Evolutionary conservation across 2,888 invertebrate species (phyloP).

Genomic region (Epinotia brunnichana): DNA sequence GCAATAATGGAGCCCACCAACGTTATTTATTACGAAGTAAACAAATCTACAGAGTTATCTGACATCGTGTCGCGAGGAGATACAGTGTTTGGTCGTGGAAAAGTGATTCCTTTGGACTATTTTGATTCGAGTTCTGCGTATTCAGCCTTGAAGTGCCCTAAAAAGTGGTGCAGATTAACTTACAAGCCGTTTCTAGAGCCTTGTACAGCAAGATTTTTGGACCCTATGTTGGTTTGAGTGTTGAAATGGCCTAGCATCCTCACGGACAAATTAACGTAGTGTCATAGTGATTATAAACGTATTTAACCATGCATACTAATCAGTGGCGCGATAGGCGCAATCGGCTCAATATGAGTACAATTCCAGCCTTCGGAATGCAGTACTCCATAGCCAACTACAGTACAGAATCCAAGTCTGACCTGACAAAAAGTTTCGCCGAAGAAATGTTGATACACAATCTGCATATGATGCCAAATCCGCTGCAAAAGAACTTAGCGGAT

Average conservation of each 20-base stretch:
- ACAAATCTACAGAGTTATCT: slow-evolving; percentile 61
- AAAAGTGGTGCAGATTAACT: slow-evolving; percentile 61
- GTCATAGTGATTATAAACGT: slow-evolving; percentile 53
- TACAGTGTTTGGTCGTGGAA: slow-evolving; percentile 56
- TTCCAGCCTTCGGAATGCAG: slow-evolving; percentile 55
- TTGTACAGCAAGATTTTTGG: slow-evolving; percentile 52
- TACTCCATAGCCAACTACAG: slow-evolving; percentile 65
- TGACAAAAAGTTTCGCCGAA: slow-evolving; percentile 62
- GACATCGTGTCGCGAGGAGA: slow-evolving; percentile 59
- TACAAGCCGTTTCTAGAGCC: slow-evolving; percentile 68
- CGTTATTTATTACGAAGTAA: slow-evolving; percentile 63
- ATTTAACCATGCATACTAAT: slow-evolving; percentile 66
- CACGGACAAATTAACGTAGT: slow-evolving; percentile 52
- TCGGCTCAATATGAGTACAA: slow-evolving; percentile 48
- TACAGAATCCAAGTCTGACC: slow-evolving; percentile 63
- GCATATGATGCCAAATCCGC: slow-evolving; percentile 67
- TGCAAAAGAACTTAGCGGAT: slow-evolving; percentile 75
- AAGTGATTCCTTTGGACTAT: slow-evolving; percentile 54
- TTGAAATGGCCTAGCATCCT: slow-evolving; percentile 65
- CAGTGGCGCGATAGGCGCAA: slow-evolving; percentile 67
- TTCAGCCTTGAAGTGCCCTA: slow-evolving; percentile 57
- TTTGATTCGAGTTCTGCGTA: slow-evolving; percentile 58
- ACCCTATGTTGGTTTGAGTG: slow-evolving; percentile 61
- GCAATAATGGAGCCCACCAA: slow-evolving; percentile 77
- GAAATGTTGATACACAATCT: slow-evolving; percentile 64